phyloP scores from a whole-genome alignment of 2,113 vertebrate genomes.

The Nerophis lumbriciformis region DNA sequence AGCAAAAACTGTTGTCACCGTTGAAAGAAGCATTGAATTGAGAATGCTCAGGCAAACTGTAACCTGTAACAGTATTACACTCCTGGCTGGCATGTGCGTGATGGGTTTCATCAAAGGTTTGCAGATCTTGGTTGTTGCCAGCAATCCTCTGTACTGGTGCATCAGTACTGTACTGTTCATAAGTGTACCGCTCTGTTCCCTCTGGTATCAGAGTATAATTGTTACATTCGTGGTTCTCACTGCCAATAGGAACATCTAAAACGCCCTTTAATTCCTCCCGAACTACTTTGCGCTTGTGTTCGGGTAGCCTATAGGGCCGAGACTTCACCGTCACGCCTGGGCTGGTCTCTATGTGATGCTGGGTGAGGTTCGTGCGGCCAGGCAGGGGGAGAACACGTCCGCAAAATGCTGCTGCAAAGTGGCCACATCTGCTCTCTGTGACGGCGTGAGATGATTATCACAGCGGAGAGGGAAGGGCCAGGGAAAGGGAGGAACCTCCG shows the following conservation, averaged over 20 bases:
- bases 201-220: not conserved
- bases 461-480: no score
- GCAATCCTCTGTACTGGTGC: not conserved
- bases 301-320: no score
- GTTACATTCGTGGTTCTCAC: not conserved
- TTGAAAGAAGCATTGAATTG: not conserved
- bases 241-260: not conserved
- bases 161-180: not conserved
- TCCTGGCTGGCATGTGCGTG: not conserved
- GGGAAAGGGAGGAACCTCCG: no score
- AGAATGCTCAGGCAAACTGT: conserved; percentile 8
- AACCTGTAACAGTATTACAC: not conserved
- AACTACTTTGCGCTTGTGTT: no score
- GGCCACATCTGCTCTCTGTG: no score
- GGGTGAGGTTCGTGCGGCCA: no score
- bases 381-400: no score
- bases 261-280: no score
- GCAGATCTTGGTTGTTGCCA: not conserved
- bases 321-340: no score
- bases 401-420: no score
- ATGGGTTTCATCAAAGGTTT: not conserved
- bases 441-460: no score
- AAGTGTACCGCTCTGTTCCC: not conserved
- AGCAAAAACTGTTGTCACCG: not conserved
- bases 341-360: no score